phyloP scores from a whole-genome alignment of 2,888 invertebrate species.

The Dendrolimus pini region DNA sequence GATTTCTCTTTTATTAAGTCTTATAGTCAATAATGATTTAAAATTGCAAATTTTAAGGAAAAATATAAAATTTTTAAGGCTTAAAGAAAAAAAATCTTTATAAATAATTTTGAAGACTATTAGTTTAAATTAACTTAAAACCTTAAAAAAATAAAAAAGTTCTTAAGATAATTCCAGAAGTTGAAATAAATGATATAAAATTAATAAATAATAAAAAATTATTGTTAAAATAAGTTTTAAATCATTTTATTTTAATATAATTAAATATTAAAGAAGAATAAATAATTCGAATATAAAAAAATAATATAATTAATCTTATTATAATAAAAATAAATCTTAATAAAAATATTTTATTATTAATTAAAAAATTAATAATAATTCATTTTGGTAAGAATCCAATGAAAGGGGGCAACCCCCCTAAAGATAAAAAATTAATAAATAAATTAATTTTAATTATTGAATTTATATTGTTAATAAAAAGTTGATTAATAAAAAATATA shows the following conservation, averaged over 20 bases:
- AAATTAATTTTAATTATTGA: constrained; percentile 63
- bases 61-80: constrained; percentile 62
- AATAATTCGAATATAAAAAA: constrained; percentile 73
- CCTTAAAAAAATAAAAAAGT: constrained; percentile 58
- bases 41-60: constrained; percentile 79
- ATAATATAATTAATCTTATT: constrained; percentile 72
- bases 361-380: constrained; percentile 72
- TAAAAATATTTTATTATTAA: constrained; percentile 51
- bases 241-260: constrained; percentile 65
- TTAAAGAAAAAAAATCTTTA: constrained; percentile 71
- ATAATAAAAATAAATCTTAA: constrained; percentile 64
- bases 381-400: constrained; percentile 80
- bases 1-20: constrained; percentile 66
- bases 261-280: constrained; percentile 65
- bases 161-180: constrained; percentile 44
- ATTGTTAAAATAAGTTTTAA: constrained; percentile 49
- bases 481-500: constrained; percentile 68
- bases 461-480: constrained; percentile 58
- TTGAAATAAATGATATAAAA: constrained; percentile 37
- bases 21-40: constrained; percentile 76
- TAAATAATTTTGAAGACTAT: constrained; percentile 80
- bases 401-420: constrained; percentile 78
- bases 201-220: constrained; percentile 36
- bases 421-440: constrained; percentile 71
- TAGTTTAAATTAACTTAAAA: constrained; percentile 79